phyloP scores from a whole-genome alignment of 2,888 invertebrate genomes.

The Agriopis aurantiaria region DNA sequence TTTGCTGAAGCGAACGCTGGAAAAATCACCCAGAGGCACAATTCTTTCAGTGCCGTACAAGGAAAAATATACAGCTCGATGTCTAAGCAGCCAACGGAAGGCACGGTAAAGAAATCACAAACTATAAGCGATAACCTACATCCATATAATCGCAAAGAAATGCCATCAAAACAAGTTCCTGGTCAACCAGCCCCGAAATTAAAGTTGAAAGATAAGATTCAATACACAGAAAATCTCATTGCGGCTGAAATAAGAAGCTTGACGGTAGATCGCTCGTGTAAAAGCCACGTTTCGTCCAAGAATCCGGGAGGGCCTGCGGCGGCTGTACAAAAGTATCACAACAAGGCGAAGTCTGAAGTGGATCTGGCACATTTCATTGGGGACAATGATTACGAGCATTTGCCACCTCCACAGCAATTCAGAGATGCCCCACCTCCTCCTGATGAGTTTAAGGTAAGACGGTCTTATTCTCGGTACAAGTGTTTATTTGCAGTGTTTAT shows the following conservation, averaged over 20 bases:
- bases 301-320: conserved; percentile 63
- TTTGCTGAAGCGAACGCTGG: conserved; percentile 64
- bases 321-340: conserved; percentile 70
- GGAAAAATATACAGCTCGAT: conserved; percentile 70
- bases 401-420: conserved; percentile 94
- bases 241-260: conserved; percentile 81
- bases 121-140: conserved; percentile 80
- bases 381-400: conserved; percentile 89
- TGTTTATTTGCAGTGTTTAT: too few species aligned
- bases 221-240: conserved; percentile 81
- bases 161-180: conserved; percentile 61
- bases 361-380: conserved; percentile 84
- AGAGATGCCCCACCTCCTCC: conserved; percentile 93
- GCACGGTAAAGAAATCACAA: conserved; percentile 79
- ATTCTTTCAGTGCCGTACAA: conserved; percentile 81
- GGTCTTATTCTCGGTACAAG: not conserved
- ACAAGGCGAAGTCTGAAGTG: conserved; percentile 87
- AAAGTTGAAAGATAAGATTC: conserved; percentile 78
- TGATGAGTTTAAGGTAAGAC: conserved; percentile 87
- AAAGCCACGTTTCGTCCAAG: conserved; percentile 59
- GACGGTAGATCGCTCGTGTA: conserved; percentile 76
- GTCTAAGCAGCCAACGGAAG: conserved; percentile 66
- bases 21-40: conserved; percentile 78
- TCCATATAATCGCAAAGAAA: conserved; percentile 84
- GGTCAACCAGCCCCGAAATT: conserved; percentile 59